Evolutionary conservation across 2,888 invertebrate species (phyloP).

Genomic region (Clostera curtula): DNA sequence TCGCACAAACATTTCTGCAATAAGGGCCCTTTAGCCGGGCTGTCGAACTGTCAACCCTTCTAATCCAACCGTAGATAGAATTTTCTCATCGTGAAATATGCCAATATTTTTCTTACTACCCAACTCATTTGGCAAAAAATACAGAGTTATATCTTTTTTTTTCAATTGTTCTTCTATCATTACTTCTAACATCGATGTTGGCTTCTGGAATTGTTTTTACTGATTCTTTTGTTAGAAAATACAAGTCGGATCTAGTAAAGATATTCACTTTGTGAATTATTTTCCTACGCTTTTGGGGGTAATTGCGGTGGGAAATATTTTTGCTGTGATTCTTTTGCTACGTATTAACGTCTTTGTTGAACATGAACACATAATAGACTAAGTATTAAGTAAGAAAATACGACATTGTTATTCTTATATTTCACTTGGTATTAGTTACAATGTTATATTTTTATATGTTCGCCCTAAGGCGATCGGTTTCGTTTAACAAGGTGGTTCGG

Average conservation of each 20-base stretch:
- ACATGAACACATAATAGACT: too few species aligned
- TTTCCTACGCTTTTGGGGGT: too few species aligned
- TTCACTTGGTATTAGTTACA: too few species aligned
- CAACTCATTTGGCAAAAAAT: not conserved
- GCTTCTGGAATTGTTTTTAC: not conserved
- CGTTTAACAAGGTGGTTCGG: too few species aligned
- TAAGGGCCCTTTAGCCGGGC: constrained; percentile 38
- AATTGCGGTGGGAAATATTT: too few species aligned
- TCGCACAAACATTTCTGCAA: constrained; percentile 43
- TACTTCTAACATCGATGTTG: not conserved
- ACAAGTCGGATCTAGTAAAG: not conserved
- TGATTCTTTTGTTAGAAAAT: not conserved
- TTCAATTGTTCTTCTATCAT: constrained; percentile 1
- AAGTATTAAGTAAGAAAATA: too few species aligned
- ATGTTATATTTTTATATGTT: too few species aligned
- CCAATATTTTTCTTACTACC: constrained; percentile 10
- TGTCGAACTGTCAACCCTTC: constrained; percentile 36
- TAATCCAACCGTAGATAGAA: constrained; percentile 13
- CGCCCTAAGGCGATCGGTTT: too few species aligned
- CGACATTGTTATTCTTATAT: too few species aligned
- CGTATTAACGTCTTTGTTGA: too few species aligned
- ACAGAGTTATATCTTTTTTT: not conserved
- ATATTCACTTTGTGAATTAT: not conserved
- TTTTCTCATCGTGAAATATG: constrained; percentile 13
- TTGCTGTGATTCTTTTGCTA: too few species aligned